These are phyloP conservation scores for Seira ritae DNA, from an alignment of 2,888 invertebrate species.

Conservation along the genomic window DNA sequence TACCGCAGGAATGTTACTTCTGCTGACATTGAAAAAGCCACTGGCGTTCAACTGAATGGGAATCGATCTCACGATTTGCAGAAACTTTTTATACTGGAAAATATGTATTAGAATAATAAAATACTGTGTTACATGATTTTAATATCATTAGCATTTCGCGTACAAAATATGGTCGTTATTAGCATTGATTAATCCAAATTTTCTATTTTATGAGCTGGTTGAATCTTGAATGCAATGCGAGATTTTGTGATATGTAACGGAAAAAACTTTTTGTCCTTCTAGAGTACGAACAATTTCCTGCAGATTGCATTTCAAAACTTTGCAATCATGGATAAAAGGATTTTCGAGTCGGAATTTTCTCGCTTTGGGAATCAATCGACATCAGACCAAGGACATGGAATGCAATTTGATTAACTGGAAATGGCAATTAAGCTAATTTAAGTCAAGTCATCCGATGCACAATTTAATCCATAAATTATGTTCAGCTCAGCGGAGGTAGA, in stretches of 20 bases:
- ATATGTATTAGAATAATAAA: slow-evolving; percentile 13
- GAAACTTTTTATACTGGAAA: slow-evolving; percentile 54
- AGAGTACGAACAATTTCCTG: neutral
- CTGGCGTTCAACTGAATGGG: slow-evolving; percentile 43
- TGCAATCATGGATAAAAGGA: neutral
- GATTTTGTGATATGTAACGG: neutral
- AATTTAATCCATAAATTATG: too few relatives aligned
- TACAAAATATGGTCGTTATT: neutral
- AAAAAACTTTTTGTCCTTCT: neutral
- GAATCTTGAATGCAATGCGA: neutral
- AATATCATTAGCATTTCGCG: slow-evolving; percentile 5
- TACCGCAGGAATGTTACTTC: slow-evolving; percentile 55
- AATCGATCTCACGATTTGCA: slow-evolving; percentile 35
- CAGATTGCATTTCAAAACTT: slow-evolving; percentile 12
- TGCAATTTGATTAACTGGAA: too few relatives aligned
- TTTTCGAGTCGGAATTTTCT: neutral
- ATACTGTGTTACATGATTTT: neutral
- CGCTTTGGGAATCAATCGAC: too few relatives aligned
- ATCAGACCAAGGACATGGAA: too few relatives aligned
- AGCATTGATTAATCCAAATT: neutral
- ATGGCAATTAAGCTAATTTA: too few relatives aligned
- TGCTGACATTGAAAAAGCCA: slow-evolving; percentile 54
- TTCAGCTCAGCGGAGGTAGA: too few relatives aligned
- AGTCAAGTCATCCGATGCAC: too few relatives aligned
- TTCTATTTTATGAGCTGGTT: neutral